Evolutionary conservation across 2,888 invertebrate genomes (phyloP), one percentile per base, ranked within the genome.

Genomic region (Cerastis rubricosa): DNA sequence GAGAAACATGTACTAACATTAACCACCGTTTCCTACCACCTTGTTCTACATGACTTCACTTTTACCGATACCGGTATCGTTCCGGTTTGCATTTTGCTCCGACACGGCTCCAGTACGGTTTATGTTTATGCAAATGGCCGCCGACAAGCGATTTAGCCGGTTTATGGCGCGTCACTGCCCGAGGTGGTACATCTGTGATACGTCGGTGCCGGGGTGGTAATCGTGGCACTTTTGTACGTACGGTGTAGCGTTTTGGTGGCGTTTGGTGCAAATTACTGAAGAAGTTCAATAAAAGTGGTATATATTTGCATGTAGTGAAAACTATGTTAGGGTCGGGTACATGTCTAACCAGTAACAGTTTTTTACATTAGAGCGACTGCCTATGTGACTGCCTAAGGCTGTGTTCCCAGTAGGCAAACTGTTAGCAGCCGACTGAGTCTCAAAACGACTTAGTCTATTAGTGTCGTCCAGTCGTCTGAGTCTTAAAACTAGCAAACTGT

Each of bases 101-200:
- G 54, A 17, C 78, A 79, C 74, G 74, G 72, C 85, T 86, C 78
- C 78, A 78, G 45, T 61, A 74, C 75, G 82, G 90, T 91, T 90
- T 89, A 91, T 92, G 92, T 93, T 92, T 92, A 93, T 92, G 93
- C 91, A 93, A 93, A 93, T 91, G 91, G 91, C 71, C 87, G 88
- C 78, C 90, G 89, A 90, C 93, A 90, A 91, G 89, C 93, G 91
- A 94, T 94, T 94, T 92, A 93, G 89, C 90, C 91, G 90, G 89
- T 93, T 94, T 94, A 94, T 93, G 93, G 91, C 84, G 90, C 92
- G 93, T 87, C 89, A 89, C 89, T 87, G 88, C 69, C 85, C 86
- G 83, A 64, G 76, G 81, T 84, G 79, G 82, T 87, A 89, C 92
- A 90, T 90, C 91, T 92, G 90, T 76, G 90, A 83, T 82, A 80